phyloP scores from a whole-genome alignment of 2,888 invertebrate species.

The Camptogramma bilineatum region DNA sequence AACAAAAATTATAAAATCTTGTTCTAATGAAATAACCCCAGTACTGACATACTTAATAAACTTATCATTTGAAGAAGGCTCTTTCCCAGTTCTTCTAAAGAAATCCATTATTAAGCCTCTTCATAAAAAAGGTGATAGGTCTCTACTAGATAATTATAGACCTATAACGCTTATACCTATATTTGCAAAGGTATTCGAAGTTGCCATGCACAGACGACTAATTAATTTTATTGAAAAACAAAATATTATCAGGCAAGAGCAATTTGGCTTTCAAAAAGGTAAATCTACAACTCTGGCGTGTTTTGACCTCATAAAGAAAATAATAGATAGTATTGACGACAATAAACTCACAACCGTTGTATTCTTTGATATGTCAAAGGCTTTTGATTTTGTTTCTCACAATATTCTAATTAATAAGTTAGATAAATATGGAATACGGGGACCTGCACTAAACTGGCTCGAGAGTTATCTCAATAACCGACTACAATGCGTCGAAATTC shows the following conservation, averaged over 20 bases:
- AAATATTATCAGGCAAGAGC: neutral
- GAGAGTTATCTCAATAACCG: neutral
- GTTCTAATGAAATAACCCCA: too few relatives aligned
- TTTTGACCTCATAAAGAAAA: neutral
- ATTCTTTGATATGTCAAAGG: slow-evolving; percentile 8
- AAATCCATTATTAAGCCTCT: neutral
- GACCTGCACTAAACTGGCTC: neutral
- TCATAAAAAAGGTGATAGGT: neutral
- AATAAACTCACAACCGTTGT: neutral
- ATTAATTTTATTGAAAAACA: slow-evolving; percentile 3
- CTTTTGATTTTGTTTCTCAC: neutral
- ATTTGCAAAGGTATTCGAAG: neutral
- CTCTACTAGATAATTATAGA: neutral
- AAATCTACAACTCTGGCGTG: neutral
- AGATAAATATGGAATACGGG: neutral
- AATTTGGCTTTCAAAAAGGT: neutral
- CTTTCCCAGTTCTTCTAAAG: neutral
- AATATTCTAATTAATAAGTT: neutral
- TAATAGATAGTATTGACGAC: neutral
- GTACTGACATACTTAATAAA: neutral
- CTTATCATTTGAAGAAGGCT: too few relatives aligned
- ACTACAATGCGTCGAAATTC: neutral
- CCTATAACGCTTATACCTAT: neutral
- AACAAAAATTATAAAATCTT: neutral
- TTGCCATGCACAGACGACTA: neutral